phyloP scores from a whole-genome alignment of 2,113 vertebrate genomes.

The Andinoacara biseriatus region DNA sequence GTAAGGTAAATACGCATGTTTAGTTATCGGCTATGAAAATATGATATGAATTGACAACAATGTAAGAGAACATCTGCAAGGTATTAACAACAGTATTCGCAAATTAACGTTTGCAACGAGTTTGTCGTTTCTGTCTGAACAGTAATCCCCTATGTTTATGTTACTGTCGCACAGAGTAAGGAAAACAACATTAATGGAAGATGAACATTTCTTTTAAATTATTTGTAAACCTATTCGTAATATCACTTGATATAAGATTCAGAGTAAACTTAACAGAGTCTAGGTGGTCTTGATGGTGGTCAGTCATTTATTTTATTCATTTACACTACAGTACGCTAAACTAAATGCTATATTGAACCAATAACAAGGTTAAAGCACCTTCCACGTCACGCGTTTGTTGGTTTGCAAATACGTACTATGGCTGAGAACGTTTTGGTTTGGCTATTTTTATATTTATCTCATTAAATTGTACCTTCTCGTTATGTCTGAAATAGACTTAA shows the following conservation, averaged over 20 bases:
- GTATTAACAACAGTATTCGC: background rate
- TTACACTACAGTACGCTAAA: background rate
- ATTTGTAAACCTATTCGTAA: background rate
- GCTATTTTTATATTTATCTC: background rate
- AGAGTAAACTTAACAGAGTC: background rate
- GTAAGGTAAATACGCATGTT: background rate
- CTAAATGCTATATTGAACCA: background rate
- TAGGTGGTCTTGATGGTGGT: background rate
- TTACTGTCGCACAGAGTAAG: background rate
- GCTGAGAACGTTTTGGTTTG: background rate
- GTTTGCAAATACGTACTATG: background rate
- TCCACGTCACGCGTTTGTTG: background rate
- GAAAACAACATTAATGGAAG: background rate
- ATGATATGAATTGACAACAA: background rate
- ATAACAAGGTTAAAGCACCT: background rate
- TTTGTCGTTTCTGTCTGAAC: background rate
- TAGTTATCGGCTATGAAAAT: rapidly evolving
- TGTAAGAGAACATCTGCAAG: background rate
- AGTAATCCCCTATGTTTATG: background rate
- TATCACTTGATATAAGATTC: background rate
- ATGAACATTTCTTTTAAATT: background rate
- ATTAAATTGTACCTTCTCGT: background rate
- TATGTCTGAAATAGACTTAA: background rate
- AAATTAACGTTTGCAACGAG: background rate
- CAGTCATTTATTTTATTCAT: rapidly evolving